phyloP scores from a whole-genome alignment of 2,888 invertebrate genomes.

The Rotaria macrura region DNA sequence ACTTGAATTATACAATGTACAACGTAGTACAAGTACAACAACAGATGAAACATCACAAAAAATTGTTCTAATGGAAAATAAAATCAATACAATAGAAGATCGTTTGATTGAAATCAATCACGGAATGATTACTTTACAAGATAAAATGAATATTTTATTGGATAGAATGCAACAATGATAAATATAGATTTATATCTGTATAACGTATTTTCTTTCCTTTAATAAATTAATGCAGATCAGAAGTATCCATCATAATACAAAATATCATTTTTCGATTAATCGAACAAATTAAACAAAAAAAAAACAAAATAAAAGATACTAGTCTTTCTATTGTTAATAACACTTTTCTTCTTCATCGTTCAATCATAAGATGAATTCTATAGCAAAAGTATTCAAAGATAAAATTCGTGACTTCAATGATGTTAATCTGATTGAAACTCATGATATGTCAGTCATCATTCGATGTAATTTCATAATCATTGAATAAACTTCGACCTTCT shows the following conservation, averaged over 20 bases:
- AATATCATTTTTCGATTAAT: too few species aligned
- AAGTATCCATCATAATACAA: not conserved
- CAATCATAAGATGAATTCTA: not conserved
- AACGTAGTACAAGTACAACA: not conserved
- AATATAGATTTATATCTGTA: not conserved
- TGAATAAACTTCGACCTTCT: too few species aligned
- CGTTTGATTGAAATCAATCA: not conserved
- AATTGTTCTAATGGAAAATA: not conserved
- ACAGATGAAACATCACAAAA: not conserved
- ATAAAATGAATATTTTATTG: not conserved
- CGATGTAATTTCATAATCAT: too few species aligned
- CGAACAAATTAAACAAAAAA: not conserved
- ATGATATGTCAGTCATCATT: too few species aligned
- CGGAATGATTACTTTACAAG: not conserved
- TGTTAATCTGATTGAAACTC: too few species aligned
- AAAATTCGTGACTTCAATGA: too few species aligned
- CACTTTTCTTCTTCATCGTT: not conserved
- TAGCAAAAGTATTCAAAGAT: too few species aligned
- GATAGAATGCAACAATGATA: not conserved
- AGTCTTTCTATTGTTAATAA: not conserved
- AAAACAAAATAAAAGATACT: too few species aligned
- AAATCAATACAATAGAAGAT: constrained; percentile 6
- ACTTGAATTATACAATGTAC: constrained; percentile 37
- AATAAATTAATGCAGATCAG: not conserved
- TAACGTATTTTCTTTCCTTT: not conserved